phyloP scores from a whole-genome alignment of 2,113 vertebrate species.

The Glaucidium brasilianum region DNA sequence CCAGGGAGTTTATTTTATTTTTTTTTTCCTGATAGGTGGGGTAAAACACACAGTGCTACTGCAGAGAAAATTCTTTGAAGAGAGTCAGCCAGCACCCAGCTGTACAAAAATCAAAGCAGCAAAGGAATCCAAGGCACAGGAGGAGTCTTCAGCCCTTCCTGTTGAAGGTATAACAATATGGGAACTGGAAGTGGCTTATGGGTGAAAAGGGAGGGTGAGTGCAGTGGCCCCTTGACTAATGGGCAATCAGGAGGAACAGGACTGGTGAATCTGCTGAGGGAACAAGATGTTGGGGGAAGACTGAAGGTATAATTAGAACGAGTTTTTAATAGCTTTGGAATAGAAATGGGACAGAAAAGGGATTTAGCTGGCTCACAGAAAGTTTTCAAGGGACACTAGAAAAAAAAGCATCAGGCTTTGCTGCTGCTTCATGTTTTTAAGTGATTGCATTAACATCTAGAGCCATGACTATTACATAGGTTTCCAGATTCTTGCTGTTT shows the following conservation, averaged over 20 bases:
- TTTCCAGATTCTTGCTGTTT: neutral
- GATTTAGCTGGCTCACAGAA: neutral
- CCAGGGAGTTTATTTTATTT: neutral
- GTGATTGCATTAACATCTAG: neutral
- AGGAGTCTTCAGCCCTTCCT: neutral
- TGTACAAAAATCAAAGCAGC: neutral
- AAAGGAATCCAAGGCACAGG: neutral
- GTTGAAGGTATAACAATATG: neutral
- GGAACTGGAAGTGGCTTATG: neutral
- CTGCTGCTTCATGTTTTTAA: neutral
- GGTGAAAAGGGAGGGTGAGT: neutral
- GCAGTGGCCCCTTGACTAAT: neutral
- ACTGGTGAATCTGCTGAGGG: neutral
- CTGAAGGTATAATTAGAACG: neutral
- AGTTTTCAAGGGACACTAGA: neutral
- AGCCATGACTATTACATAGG: neutral
- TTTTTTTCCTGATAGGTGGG: constrained; percentile 49
- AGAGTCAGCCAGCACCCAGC: neutral
- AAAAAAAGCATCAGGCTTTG: neutral
- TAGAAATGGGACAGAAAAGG: neutral
- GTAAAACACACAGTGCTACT: constrained; percentile 61
- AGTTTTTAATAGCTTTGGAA: neutral
- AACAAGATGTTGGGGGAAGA: neutral
- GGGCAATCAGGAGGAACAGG: neutral
- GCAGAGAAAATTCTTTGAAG: constrained; percentile 61